These are phyloP conservation scores for Cetoscarus ocellatus DNA, from an alignment of 2,797 vertebrate genomes.

Conservation along the genomic window DNA sequence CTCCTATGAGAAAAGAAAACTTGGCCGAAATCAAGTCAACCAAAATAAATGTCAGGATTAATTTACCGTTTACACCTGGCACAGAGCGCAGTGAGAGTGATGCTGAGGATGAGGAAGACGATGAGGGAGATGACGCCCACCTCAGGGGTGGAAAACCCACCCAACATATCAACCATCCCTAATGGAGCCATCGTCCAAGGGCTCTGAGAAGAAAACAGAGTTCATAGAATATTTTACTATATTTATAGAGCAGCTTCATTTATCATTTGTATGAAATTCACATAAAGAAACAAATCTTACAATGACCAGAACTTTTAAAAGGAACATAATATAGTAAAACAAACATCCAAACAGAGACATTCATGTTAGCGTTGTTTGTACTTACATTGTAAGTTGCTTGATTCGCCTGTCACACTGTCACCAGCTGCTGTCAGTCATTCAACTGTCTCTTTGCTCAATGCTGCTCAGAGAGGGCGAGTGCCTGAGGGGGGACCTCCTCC, in stretches of 20 bases:
- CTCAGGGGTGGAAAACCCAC: constrained; percentile 64
- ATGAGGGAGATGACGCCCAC: constrained; percentile 69
- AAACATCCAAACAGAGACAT: too few relatives aligned
- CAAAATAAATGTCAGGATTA: not conserved
- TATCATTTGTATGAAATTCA: not conserved
- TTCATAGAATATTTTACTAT: not conserved
- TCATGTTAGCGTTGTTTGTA: not conserved
- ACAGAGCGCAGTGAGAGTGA: constrained; percentile 73
- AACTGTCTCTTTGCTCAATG: constrained; percentile 37
- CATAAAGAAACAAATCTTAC: not conserved
- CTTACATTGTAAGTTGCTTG: constrained; percentile 45
- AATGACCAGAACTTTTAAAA: not conserved
- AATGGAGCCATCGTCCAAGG: constrained; percentile 73
- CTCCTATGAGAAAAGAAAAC: not conserved
- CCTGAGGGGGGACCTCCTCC: constrained; percentile 53
- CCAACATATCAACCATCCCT: constrained; percentile 29
- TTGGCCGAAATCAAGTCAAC: not conserved
- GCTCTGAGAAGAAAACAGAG: constrained; percentile 14
- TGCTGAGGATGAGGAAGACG: constrained; percentile 69
- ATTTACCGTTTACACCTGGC: constrained; percentile 70
- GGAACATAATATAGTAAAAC: not conserved
- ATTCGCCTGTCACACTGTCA: constrained; percentile 33
- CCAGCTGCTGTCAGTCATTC: constrained; percentile 45
- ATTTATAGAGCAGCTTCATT: not conserved
- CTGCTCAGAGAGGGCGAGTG: constrained; percentile 21